These are phyloP conservation scores for Mythimna impura DNA, from an alignment of 2,888 invertebrate genomes.

Conservation along the genomic window DNA sequence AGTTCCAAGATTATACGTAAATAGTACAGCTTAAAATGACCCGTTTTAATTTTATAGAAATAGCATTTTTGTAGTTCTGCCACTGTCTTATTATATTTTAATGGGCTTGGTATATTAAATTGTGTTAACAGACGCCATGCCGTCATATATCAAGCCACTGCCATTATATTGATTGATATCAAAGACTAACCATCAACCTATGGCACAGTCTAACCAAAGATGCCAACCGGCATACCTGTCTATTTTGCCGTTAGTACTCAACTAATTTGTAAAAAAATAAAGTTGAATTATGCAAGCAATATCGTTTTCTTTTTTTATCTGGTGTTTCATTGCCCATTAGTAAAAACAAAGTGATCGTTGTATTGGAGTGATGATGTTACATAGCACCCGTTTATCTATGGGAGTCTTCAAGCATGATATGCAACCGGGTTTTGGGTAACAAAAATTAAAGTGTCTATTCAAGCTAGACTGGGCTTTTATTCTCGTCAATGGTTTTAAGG, in stretches of 20 bases:
- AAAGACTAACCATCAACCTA: not conserved
- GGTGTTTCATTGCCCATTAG: too few relatives aligned
- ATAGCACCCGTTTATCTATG: too few relatives aligned
- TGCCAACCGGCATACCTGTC: not conserved
- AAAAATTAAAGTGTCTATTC: too few relatives aligned
- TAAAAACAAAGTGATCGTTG: too few relatives aligned
- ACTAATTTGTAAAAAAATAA: constrained; percentile 5
- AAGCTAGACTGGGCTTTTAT: too few relatives aligned
- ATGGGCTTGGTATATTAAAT: not conserved
- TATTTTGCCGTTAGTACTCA: not conserved
- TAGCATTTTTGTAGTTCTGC: not conserved
- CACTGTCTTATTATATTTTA: not conserved
- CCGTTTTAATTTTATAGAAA: too few relatives aligned
- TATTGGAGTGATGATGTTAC: too few relatives aligned
- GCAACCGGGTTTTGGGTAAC: too few relatives aligned
- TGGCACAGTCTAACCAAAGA: not conserved
- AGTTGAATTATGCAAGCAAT: not conserved
- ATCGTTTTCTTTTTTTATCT: constrained; percentile 16
- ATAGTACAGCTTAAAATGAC: too few relatives aligned
- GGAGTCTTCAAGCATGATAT: too few relatives aligned
- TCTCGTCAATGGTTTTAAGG: too few relatives aligned
- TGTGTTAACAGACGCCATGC: not conserved
- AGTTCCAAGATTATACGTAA: too few relatives aligned
- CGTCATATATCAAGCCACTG: not conserved
- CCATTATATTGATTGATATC: not conserved